Base-by-base conservation (phyloP, 2,797 vertebrate species). In the Gymnothorax javanicus region DNA sequence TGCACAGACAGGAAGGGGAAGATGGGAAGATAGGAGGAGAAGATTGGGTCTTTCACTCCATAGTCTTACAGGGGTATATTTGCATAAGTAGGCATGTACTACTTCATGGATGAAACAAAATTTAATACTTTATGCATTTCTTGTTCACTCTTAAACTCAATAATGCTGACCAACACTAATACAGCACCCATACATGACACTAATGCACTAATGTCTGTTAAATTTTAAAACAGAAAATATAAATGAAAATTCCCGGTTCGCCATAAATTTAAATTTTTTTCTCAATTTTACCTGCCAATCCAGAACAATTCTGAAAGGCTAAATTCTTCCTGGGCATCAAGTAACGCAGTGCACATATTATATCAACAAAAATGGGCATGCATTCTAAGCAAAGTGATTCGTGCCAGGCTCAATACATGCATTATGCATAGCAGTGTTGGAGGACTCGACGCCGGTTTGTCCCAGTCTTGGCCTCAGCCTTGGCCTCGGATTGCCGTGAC, bases 51-150 rank as follows among this genome's bases (percentile, higher is more conserved):
- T 43, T 82, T 52, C 60, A 86, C 62, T 57, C 58, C 23, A 23
- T 43, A 13, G 50, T 86, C 43, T 79, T 75, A 25, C 85, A 52
- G 50, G 33, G 85, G 83, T 52, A 87, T 85, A 71, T 85, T 84
- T 82, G 58, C 67, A 85, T 33, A 20, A 86, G 85, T 77, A 88
- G 33, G 62, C 71, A 23, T 17, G 8, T 62, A 15, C 75, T 79
- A 52, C 20, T 23, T 54, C 11, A 81, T 81, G 77, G 73, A n/a
- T 25, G 52, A 20, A 52, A 56, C 77, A 25, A 25, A 71, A 27
- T 27, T 7, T 23, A 6, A 17, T 4, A 67, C 8, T 67, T 67
- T 67, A 17, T 67, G 15, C 9, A 15, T 67, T 7, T 43, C 2
- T 43, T 23, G 23, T 20, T 15, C 73, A 77, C 4, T 12, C 27